Base-by-base conservation (phyloP, 1,140 invertebrate genomes). In the Solenopsis fugax region DNA sequence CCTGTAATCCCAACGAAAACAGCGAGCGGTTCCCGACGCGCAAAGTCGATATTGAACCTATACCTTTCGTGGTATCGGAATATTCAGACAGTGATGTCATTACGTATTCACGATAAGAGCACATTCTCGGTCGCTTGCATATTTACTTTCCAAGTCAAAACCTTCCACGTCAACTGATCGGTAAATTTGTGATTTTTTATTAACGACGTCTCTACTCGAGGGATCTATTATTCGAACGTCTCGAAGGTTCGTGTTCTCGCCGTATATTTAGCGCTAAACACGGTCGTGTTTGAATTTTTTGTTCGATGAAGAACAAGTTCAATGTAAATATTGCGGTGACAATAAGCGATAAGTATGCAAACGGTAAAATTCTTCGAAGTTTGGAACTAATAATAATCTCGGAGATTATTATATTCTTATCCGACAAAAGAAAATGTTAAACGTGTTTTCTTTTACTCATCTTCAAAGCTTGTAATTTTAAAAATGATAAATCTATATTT, bases 51-150 rank as follows among this genome's bases (percentile, higher is more conserved):
- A 82, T 60, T 48, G 65, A 34, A 34, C 37, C 9, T 78, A 54
- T 18, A 71, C n/a, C 37, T 82, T 72, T 81, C 65, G 37, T 18
- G 34, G 24, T 73, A 82, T 72, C 24, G 37, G 37, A 82, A 72
- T 82, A 73, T 82, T 48, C 54, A 73, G 67, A 82, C 54, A 73
- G 41, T 73, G 69, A 84, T 37, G 52, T 72, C 67, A 82, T 73
- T 72, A 82, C 37, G 24, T 50, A 82, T 73, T 84, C 54, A 21
- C 41, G 56, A 84, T 84, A 50, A 45, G 41, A 73, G 69, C 52
- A 69, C 21, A 84, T 54, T 81, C 78, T 58, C 67, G n/a, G 13
- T n/a, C n/a, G 29, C 60, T 45, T 48, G 41, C 67, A 21, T 82
- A 84, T 84, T 84, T 84, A 73, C 54, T 60, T 73, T 73, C 45